Conservation (phyloP, 2,888 invertebrate genomes). For the Hybos culiciformis region DNA sequence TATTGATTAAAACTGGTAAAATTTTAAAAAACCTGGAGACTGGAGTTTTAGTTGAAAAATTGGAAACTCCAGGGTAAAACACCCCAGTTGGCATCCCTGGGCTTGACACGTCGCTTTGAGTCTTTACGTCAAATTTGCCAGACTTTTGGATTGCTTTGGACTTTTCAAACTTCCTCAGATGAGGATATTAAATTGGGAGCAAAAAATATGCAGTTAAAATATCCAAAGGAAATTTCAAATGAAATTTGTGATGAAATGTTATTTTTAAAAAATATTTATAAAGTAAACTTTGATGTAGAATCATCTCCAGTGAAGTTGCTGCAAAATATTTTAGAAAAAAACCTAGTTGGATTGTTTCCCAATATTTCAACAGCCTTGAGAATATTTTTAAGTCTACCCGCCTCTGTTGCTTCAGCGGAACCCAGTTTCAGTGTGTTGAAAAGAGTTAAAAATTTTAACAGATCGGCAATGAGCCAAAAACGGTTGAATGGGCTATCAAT, state of each 20-base stretch:
- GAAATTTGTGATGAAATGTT: background rate
- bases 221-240: background rate
- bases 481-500: background rate
- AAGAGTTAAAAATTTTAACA: background rate
- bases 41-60: no score
- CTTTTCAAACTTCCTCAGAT: background rate
- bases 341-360: slow-evolving; percentile 1
- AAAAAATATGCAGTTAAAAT: background rate
- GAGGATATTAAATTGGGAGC: background rate
- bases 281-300: slow-evolving; percentile 2
- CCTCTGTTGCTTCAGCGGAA: background rate
- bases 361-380: background rate
- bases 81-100: no score
- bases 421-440: background rate
- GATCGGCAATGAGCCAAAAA: background rate
- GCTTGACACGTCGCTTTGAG: background rate
- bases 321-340: slow-evolving; percentile 1
- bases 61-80: no score
- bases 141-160: background rate
- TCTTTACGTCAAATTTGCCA: background rate
- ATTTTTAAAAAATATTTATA: background rate
- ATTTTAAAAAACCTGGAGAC: no score
- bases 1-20: no score
- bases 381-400: background rate
- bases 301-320: background rate